Base-by-base conservation (phyloP, 1,140 invertebrate species). In the Euura saliciscinereae region DNA sequence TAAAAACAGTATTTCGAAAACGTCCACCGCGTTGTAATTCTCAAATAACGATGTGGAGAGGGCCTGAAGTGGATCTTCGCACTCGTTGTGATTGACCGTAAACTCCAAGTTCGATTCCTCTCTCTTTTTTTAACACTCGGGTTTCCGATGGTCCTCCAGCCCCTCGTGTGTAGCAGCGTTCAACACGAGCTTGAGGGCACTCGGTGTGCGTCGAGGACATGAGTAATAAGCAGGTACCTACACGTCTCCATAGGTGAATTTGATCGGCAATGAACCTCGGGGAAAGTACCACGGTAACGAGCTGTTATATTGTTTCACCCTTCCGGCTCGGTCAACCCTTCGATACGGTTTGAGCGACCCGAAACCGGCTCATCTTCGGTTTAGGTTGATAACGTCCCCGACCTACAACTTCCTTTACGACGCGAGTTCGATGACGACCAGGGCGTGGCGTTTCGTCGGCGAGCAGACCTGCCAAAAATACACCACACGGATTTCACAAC, bases 71-170 rank as follows among this genome's bases (percentile, higher is more conserved):
- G 28, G 28, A 28, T 28, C 6, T n/a, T 59, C 51, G 51, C 51
- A 59, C 51, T 59, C 51, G 51, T 59, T 59, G 51, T 59, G 51
- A 59, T 59, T 59, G 51, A 59, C 51, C 51, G 51, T 59, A 59
- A 59, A 59, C 8, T 59, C 51, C 51, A 8, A 28, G 28, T 59
- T 6, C 51, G 7, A 28, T 51, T 59, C 51, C 51, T 6, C 51
- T n/a, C 13, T 59, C 13, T 28, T 28, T 28, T 28, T 28, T 28
- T 28, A 28, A 28, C 28, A 28, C 28, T 28, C 28, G 28, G 28
- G 28, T 28, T 28, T 28, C 28, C 28, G 28, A 28, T 28, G 28
- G 28, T 28, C 28, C 28, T 28, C 28, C 28, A 28, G 28, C 28
- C 28, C 28, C 28, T 28, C 28, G 28, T 28, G 1, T 28, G 28